Evolutionary conservation across 1,140 invertebrate genomes (phyloP), one percentile per base, ranked within the genome.

Genomic region (Propsilocerus akamusi): DNA sequence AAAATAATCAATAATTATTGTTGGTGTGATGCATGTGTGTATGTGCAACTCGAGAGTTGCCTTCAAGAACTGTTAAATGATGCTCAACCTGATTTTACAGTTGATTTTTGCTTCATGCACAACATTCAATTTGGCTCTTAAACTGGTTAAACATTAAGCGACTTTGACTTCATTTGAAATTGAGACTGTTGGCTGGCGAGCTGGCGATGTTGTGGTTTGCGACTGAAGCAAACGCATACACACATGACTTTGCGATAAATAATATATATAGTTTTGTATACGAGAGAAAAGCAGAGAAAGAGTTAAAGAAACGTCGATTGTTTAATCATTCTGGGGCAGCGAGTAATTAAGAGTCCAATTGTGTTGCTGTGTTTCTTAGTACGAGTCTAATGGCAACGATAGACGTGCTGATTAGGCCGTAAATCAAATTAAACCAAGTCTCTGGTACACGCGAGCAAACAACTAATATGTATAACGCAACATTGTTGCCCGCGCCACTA

Each of bases 391-490:
- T 30, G 28, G 10, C 11, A n/a, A n/a, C 28, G 7, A 2, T 2
- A 30, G 7, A 41, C 34, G 34, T 41, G 34, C 22, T 41, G 34
- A 41, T 41, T 41, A 20, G 34, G 22, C 22, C 34, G 34, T 41
- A 41, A 41, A 41, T 41, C 34, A 41, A 41, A 41, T 41, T 41
- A 41, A 20, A 41, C n/a, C n/a, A n/a, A n/a, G n/a, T n/a, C n/a
- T n/a, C n/a, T 30, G 28, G 2, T 30, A 14, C 17, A 20, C 8
- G 14, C 14, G 5, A 4, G 2, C 2, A 14, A 2, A 37, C 34
- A 37, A 37, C 14, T n/a, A 37, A n/a, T n/a, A n/a, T n/a, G n/a
- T n/a, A n/a, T n/a, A n/a, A n/a, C n/a, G n/a, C n/a, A n/a, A n/a
- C n/a, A n/a, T n/a, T n/a, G n/a, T n/a, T n/a, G n/a, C n/a, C n/a